A percentile compares a stretch with the other conserved stretches of the same genome.
Evolutionary conservation across 1,140 invertebrate genomes (phyloP).

Genomic region (Bombus sibiricus): DNA sequence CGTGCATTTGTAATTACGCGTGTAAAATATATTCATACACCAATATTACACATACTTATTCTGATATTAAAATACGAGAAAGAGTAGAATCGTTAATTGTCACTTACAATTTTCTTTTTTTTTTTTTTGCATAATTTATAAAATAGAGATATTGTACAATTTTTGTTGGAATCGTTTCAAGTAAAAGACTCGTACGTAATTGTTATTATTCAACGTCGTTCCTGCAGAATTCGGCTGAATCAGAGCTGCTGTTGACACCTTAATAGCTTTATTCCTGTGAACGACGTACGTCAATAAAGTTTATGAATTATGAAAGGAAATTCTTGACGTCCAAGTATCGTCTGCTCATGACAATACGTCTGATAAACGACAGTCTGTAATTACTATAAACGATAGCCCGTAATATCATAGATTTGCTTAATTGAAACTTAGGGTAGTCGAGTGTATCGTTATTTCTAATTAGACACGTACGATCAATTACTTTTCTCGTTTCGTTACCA

Average conservation of each 20-base stretch:
- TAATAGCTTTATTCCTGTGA: neutral
- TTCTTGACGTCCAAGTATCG: neutral
- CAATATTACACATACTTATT: too few relatives aligned
- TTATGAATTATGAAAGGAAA: conserved; percentile 21
- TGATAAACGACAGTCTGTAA: conserved; percentile 13
- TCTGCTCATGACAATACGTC: neutral
- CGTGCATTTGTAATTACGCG: too few relatives aligned
- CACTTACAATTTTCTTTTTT: too few relatives aligned
- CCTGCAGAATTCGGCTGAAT: neutral
- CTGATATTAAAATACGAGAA: too few relatives aligned
- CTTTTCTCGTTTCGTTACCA: neutral
- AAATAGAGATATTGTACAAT: too few relatives aligned
- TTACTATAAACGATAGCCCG: neutral
- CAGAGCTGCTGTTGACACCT: neutral
- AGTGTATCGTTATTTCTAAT: neutral
- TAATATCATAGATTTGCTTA: neutral
- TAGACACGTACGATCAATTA: neutral
- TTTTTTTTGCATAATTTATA: too few relatives aligned
- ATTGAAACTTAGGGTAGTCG: neutral
- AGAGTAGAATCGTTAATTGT: too few relatives aligned
- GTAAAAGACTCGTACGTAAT: too few relatives aligned
- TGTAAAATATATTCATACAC: too few relatives aligned
- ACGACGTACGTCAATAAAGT: conserved; percentile 12
- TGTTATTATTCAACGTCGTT: neutral
- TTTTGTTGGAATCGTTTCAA: too few relatives aligned